Conservation (phyloP, 2,113 vertebrate genomes). For the Scatophagus argus region DNA sequence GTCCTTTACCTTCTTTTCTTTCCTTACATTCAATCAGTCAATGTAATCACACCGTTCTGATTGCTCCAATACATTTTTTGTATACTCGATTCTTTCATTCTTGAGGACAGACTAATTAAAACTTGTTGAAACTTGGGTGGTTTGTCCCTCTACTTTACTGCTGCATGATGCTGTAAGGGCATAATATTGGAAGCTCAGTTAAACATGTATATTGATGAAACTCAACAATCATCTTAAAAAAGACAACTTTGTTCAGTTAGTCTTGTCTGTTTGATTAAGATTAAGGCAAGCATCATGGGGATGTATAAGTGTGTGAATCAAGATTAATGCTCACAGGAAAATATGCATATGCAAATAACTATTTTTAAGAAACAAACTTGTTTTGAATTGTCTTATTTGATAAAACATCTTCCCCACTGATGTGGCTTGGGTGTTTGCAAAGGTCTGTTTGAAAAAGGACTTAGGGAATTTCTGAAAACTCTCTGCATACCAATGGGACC, state of each 20-base stretch:
- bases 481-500: slow-evolving; percentile 49
- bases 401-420: neutral
- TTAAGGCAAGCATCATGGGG: neutral
- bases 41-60: neutral
- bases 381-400: slow-evolving; percentile 4
- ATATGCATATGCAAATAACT: neutral
- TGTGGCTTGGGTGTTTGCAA: neutral
- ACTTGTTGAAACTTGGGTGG: too few relatives aligned
- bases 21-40: too few relatives aligned
- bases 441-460: slow-evolving; percentile 47
- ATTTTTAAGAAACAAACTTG: neutral
- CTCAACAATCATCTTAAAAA: neutral
- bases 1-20: neutral
- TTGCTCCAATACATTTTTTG: neutral
- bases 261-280: neutral
- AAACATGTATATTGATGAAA: neutral
- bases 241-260: neutral
- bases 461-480: slow-evolving; percentile 34
- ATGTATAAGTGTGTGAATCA: neutral
- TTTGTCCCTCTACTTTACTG: neutral
- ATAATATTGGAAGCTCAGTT: neutral
- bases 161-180: neutral
- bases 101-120: neutral
- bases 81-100: neutral
- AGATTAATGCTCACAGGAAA: neutral